Evolutionary conservation across 2,797 vertebrate species (phyloP).

Genomic region (Amazonetta brasiliensis): DNA sequence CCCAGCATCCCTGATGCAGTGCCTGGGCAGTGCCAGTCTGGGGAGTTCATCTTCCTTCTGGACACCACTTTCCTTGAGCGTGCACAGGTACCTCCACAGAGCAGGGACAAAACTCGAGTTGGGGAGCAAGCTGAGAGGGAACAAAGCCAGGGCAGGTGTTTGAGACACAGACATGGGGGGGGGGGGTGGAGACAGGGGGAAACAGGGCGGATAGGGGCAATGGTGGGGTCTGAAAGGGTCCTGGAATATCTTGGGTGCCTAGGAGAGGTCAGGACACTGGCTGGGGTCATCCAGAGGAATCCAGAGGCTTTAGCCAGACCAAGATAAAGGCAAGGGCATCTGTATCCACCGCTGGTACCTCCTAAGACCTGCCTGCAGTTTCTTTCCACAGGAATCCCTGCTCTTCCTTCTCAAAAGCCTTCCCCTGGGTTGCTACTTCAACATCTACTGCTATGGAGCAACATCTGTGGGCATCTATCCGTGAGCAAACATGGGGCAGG

Average conservation of each 20-base stretch:
- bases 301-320: background rate
- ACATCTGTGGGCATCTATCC: background rate
- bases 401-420: constrained; percentile 85
- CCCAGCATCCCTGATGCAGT: background rate
- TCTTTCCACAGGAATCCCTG: constrained; percentile 47
- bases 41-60: constrained; percentile 27
- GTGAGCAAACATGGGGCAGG: background rate
- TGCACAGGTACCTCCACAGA: background rate
- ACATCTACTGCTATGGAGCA: constrained; percentile 81
- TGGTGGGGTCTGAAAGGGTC: background rate
- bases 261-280: background rate
- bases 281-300: background rate
- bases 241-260: background rate
- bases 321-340: background rate
- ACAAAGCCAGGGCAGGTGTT: background rate
- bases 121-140: background rate
- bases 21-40: background rate
- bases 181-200: too few relatives aligned
- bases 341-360: background rate
- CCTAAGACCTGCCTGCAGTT: background rate
- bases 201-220: too few relatives aligned
- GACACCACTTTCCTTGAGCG: background rate
- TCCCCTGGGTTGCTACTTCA: constrained; percentile 84
- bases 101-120: background rate
- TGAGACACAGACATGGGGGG: too few relatives aligned